Evolutionary conservation across 2,888 invertebrate genomes (phyloP).

Genomic region (Caenorhabditis sulstoni): DNA sequence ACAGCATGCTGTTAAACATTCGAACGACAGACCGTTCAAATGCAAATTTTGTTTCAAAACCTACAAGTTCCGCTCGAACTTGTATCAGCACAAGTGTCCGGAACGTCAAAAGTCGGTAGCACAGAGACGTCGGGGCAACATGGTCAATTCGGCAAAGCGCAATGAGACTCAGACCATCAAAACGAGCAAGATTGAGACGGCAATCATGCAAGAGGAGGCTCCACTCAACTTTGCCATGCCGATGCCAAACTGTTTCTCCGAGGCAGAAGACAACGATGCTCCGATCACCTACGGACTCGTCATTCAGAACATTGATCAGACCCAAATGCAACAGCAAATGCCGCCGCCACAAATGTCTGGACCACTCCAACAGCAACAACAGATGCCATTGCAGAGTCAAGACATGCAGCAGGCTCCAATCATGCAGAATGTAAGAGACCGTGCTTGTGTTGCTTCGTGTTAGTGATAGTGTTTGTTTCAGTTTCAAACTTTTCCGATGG

Average conservation of each 20-base stretch:
- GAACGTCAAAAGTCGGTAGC: constrained; percentile 73
- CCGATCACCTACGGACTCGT: constrained; percentile 68
- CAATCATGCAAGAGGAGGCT: constrained; percentile 52
- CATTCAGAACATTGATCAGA: constrained; percentile 61
- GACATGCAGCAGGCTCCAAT: neutral
- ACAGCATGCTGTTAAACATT: constrained; percentile 80
- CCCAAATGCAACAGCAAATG: constrained; percentile 54
- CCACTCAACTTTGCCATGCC: constrained; percentile 28
- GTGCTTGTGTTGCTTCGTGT: neutral
- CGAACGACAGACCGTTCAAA: constrained; percentile 80
- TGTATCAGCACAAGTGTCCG: constrained; percentile 81
- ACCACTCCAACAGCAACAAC: constrained; percentile 16
- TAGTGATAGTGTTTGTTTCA: constrained; percentile 13
- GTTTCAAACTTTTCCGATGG: constrained; percentile 54
- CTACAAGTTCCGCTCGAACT: constrained; percentile 80
- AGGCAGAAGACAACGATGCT: constrained; percentile 66
- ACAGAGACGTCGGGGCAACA: constrained; percentile 54
- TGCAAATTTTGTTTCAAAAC: constrained; percentile 80
- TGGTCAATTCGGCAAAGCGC: constrained; percentile 41
- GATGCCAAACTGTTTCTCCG: constrained; percentile 56
- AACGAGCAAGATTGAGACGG: constrained; percentile 49
- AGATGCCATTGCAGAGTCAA: neutral
- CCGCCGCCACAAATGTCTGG: constrained; percentile 24
- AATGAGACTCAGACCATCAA: constrained; percentile 62
- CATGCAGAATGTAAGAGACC: constrained; percentile 38